Evolutionary conservation across 2,113 vertebrate species (phyloP), one percentile per base, ranked within the genome.

Genomic region (Vicugna pacos): DNA sequence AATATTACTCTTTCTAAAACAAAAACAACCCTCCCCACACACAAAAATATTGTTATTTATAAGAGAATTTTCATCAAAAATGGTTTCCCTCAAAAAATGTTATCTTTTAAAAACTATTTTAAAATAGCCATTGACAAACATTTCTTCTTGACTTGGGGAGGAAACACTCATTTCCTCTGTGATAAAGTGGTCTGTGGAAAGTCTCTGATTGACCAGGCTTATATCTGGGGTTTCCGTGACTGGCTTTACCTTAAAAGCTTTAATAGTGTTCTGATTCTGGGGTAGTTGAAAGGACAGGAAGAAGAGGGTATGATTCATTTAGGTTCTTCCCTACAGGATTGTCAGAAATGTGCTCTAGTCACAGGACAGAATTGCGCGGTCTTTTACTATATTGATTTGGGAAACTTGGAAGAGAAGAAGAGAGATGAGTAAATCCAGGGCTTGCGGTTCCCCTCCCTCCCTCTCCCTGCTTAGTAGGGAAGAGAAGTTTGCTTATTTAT

Each of bases 181-280:
- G 64, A 62, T 62, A 76, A 50, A 80, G 52, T 95, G 28, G 64
- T 80, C 96, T 82, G 16, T 95, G 73, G 81, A 67, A 95, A 77
- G 20, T 64, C 30, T 67, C 35, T 82, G 48, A 60, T 35, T 64
- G 38, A 35, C 64, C 12, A 73, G 87, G 30, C 75, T 93, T 84
- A 5, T 80, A 19, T 83, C n/a, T 94, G 64, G 16, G 6, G 6
- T 13, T 50, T 94, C 16, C 56, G 1, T 64, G 62, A 17, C n/a
- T 50, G 35, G 20, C n/a, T 58, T 92, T 62, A 77, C 28, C n/a
- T 85, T 65, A 60, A 77, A 50, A 79, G 60, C 17, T 38, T 69
- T 13, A 54, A 48, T 77, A 83, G 14, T 92, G 56, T 89, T 93
- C 38, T 92, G n/a, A 56, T 89, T 89, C 2, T 88, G n/a, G 54